phyloP scores from a whole-genome alignment of 2,113 vertebrate genomes.

The Entosphenus tridentatus region DNA sequence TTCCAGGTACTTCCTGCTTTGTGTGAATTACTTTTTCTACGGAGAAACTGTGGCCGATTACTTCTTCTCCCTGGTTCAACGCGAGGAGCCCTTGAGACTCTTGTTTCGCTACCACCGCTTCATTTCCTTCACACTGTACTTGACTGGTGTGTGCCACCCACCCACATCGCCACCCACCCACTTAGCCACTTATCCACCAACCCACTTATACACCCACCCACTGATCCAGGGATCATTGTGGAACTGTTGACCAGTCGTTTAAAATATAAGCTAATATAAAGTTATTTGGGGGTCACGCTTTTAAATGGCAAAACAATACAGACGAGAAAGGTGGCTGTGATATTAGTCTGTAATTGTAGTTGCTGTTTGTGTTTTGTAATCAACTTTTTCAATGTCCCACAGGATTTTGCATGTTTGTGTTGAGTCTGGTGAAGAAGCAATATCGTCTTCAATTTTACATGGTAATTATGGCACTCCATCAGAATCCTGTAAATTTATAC shows the following conservation, averaged over 20 bases:
- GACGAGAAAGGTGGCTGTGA: no score
- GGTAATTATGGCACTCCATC: conserved; percentile 31
- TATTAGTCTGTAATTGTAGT: conserved; percentile 4
- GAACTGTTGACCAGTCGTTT: no score
- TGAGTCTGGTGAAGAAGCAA: conserved; percentile 95
- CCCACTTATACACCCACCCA: no score
- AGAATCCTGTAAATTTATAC: not conserved
- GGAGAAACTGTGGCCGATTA: conserved; percentile 88
- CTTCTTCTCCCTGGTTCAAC: conserved; percentile 86
- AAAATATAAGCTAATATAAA: no score
- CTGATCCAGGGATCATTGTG: no score
- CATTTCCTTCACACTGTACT: conserved; percentile 82
- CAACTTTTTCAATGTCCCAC: conserved; percentile 10
- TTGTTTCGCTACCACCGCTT: conserved; percentile 98
- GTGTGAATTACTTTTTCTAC: conserved; percentile 97
- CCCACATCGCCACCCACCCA: no score
- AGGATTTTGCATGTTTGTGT: conserved; percentile 97
- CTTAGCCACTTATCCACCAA: no score
- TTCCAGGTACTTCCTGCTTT: conserved; percentile 81
- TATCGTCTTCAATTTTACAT: conserved; percentile 98
- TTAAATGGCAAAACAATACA: no score
- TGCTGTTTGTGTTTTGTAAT: not conserved
- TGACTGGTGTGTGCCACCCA: conserved; percentile 36
- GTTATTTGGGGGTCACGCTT: no score
- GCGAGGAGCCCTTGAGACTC: conserved; percentile 76